Percentiles rank a stretch among this genome's conserved stretches.
These are phyloP conservation scores for Archips crataeganus DNA, from an alignment of 2,888 invertebrate genomes.

Conservation along the genomic window DNA sequence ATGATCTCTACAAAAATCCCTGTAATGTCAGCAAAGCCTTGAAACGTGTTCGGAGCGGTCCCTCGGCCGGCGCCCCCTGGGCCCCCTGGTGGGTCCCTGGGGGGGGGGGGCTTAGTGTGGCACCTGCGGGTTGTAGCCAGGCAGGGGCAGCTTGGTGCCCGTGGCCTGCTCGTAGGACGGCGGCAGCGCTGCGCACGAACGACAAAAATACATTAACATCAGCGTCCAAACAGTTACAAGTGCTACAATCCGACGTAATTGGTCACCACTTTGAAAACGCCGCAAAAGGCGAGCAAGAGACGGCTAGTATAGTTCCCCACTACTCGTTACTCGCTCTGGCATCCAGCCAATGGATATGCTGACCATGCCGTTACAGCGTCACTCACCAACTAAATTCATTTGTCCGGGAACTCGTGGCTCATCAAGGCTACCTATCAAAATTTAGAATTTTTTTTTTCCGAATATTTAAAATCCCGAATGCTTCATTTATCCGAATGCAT, in stretches of 20 bases:
- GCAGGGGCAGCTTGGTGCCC: constrained; percentile 55
- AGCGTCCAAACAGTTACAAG: too few relatives aligned
- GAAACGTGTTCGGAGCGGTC: constrained; percentile 12
- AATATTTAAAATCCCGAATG: too few relatives aligned
- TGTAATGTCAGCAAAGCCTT: constrained; percentile 26
- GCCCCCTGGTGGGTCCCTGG: neutral
- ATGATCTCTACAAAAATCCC: constrained; percentile 36
- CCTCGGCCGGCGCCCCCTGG: neutral
- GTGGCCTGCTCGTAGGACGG: constrained; percentile 73
- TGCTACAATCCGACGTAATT: neutral
- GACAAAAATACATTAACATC: too few relatives aligned
- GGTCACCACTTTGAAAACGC: neutral
- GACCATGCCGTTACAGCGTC: neutral
- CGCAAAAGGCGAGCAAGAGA: too few relatives aligned
- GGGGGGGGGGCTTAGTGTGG: neutral
- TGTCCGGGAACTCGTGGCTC: neutral
- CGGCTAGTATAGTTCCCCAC: too few relatives aligned
- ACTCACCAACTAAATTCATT: neutral
- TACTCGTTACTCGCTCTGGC: too few relatives aligned
- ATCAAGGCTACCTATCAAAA: too few relatives aligned
- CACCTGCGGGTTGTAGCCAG: constrained; percentile 48
- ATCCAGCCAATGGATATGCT: neutral
- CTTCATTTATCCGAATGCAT: too few relatives aligned
- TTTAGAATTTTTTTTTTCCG: too few relatives aligned
- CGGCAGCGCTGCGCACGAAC: constrained; percentile 60